phyloP scores from a whole-genome alignment of 1,140 invertebrate species.

The Cotesia vestalis region DNA sequence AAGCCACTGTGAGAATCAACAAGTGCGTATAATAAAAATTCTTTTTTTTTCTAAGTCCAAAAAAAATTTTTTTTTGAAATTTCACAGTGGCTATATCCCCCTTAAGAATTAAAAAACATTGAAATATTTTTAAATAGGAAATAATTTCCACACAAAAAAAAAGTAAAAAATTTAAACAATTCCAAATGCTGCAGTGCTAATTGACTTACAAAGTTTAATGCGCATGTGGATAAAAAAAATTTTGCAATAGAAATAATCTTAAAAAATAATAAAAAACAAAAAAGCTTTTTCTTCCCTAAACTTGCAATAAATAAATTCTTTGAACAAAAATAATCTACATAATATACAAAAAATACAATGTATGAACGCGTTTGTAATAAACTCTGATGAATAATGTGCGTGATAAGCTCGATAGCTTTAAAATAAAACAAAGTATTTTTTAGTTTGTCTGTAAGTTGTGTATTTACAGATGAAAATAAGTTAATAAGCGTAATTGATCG shows the following conservation, averaged over 20 bases:
- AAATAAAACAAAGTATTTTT: constrained; percentile 35
- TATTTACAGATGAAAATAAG: constrained; percentile 32
- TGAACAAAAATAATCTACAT: constrained; percentile 6
- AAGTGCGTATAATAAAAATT: too few relatives aligned
- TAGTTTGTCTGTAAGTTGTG: constrained; percentile 39
- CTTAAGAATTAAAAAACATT: too few relatives aligned
- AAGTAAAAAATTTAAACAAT: background rate
- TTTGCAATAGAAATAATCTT: background rate
- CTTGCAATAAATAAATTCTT: background rate
- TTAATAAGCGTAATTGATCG: constrained; percentile 39
- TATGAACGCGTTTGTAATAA: background rate
- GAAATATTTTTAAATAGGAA: constrained; percentile 1
- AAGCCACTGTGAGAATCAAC: too few relatives aligned
- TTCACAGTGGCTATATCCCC: too few relatives aligned
- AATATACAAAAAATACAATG: background rate
- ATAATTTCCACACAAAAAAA: constrained; percentile 11
- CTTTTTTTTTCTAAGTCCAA: too few relatives aligned
- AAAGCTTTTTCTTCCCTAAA: background rate
- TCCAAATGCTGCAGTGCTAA: background rate
- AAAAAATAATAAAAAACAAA: background rate
- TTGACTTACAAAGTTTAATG: background rate
- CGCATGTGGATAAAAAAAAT: background rate
- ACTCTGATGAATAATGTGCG: background rate
- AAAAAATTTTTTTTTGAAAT: too few relatives aligned
- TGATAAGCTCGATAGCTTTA: background rate